Conservation (phyloP, 2,888 invertebrate species). For the Eudemis profundana region DNA sequence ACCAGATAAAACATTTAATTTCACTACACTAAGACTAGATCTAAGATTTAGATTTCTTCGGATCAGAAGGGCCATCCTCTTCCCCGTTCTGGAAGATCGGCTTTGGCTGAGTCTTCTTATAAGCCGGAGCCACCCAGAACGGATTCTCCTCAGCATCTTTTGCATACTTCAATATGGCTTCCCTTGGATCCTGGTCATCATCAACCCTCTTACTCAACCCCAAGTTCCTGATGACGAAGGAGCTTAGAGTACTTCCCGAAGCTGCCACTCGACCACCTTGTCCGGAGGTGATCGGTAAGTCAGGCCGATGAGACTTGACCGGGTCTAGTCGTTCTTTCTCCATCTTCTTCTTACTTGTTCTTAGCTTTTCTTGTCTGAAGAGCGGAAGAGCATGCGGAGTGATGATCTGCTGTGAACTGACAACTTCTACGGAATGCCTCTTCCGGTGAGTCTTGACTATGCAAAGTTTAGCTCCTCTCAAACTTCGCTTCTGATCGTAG, state of each 20-base stretch:
- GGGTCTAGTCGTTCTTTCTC: conserved; percentile 96
- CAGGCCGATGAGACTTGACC: conserved; percentile 92
- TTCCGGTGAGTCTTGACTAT: conserved; percentile 92
- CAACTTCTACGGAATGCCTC: conserved; percentile 93
- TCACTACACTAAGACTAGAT: conserved; percentile 28
- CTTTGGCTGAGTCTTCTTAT: conserved; percentile 94
- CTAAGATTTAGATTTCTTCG: conserved; percentile 81
- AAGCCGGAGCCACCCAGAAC: conserved; percentile 98
- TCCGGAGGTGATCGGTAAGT: conserved; percentile 94
- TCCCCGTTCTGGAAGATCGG: conserved; percentile 89
- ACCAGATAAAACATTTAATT: conserved; percentile 4
- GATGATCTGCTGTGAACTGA: conserved; percentile 96
- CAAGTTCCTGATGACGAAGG: conserved; percentile 97
- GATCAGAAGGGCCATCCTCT: conserved; percentile 80
- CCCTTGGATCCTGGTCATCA: conserved; percentile 97
- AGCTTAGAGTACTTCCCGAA: conserved; percentile 97
- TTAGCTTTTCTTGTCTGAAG: conserved; percentile 96
- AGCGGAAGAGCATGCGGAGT: conserved; percentile 98
- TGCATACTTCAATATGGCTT: conserved; percentile 97
- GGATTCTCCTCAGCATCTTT: conserved; percentile 98
- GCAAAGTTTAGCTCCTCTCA: conserved; percentile 96
- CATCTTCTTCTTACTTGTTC: conserved; percentile 95
- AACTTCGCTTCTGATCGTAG: conserved; percentile 94
- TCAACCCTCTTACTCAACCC: conserved; percentile 96
- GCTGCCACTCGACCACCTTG: conserved; percentile 97